These are phyloP conservation scores for Cecidostiba fungosa DNA, from an alignment of 2,888 invertebrate genomes.

Conservation along the genomic window DNA sequence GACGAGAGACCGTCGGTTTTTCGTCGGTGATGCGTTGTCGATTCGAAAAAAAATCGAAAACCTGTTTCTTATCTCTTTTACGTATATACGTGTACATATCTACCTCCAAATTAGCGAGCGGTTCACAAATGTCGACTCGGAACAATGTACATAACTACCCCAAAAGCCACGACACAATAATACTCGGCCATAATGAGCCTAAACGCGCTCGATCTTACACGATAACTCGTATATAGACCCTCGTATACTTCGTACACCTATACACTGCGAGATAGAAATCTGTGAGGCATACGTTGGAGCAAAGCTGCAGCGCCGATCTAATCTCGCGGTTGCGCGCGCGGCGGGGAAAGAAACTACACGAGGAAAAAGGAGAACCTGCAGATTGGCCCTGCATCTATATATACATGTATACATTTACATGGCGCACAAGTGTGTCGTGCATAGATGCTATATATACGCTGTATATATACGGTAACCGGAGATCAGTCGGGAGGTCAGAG, in stretches of 20 bases:
- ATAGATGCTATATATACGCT: not conserved
- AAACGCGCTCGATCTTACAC: not conserved
- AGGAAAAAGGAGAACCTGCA: slow-evolving; percentile 10
- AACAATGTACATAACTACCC: not conserved
- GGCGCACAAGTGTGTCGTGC: not conserved
- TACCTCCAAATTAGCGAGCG: not conserved
- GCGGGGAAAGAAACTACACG: not conserved
- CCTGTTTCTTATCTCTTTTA: not conserved
- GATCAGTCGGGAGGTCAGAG: slow-evolving; percentile 78
- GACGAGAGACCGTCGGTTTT: not conserved
- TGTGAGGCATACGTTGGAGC: not conserved
- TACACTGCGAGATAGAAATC: not conserved
- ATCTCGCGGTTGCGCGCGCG: not conserved
- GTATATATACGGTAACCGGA: slow-evolving; percentile 75
- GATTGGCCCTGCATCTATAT: not conserved
- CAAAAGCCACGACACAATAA: not conserved
- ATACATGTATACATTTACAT: not conserved
- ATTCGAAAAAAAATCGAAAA: not conserved
- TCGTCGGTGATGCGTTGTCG: not conserved
- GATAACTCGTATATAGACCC: not conserved
- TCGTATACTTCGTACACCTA: no score
- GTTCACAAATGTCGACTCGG: not conserved
- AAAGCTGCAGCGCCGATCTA: not conserved
- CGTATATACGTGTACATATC: no score
- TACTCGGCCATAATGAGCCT: not conserved